Conservation (phyloP, 2,113 vertebrate genomes). For the Sander vitreus region DNA sequence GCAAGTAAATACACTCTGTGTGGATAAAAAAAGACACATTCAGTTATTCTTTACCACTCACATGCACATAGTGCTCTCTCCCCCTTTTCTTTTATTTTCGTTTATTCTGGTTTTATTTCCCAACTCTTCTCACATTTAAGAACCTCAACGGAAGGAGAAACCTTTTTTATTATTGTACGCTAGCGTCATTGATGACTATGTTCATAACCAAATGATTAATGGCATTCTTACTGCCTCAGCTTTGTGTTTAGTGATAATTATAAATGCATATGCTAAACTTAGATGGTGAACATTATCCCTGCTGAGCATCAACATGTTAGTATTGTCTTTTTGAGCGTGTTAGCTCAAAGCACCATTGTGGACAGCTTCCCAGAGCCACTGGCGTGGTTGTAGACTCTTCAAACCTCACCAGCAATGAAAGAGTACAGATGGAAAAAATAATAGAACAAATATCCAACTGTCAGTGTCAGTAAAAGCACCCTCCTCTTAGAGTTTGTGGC, state of each 20-base stretch:
- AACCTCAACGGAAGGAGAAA: not conserved
- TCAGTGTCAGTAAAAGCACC: constrained; percentile 39
- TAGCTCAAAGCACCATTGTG: not conserved
- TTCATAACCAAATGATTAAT: not conserved
- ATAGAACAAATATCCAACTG: constrained; percentile 8
- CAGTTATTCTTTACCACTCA: not conserved
- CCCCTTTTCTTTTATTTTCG: not conserved
- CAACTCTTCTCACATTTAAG: not conserved
- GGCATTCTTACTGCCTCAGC: not conserved
- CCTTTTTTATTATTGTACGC: not conserved
- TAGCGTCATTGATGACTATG: not conserved
- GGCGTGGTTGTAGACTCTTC: not conserved
- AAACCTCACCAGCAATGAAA: constrained; percentile 9
- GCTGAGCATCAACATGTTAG: not conserved
- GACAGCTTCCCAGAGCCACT: not conserved
- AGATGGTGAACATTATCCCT: not conserved
- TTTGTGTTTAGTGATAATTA: not conserved
- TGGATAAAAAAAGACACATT: not conserved
- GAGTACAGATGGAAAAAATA: constrained; percentile 39
- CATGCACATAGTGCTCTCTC: not conserved
- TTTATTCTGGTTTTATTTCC: constrained; percentile 23
- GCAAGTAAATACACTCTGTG: constrained; percentile 3
- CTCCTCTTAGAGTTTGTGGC: not conserved
- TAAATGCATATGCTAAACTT: not conserved
- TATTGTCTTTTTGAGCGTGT: not conserved